Conservation (phyloP, 2,797 vertebrate species). For the Phoxinus dragarum region DNA sequence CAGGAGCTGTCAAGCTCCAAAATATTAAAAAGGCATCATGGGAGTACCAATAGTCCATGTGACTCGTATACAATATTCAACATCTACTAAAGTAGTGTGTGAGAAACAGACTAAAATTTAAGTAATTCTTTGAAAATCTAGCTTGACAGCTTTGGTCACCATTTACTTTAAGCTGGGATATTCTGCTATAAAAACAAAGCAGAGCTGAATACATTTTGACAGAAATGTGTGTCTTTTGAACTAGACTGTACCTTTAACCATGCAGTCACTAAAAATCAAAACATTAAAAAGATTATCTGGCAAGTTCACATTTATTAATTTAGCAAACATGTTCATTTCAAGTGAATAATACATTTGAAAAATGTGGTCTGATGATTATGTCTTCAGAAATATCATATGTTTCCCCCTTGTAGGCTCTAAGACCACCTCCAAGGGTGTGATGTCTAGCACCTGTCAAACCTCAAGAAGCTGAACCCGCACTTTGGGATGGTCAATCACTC, state of each 20-base stretch:
- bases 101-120: not conserved
- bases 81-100: not conserved
- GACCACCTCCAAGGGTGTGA: slow-evolving; percentile 75
- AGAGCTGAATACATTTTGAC: not conserved
- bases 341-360: not conserved
- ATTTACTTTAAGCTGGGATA: not conserved
- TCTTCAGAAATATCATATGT: not conserved
- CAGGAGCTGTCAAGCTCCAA: not conserved
- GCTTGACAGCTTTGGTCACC: not conserved
- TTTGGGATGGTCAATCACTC: not conserved
- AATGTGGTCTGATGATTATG: not conserved
- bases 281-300: not conserved
- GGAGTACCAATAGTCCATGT: not conserved
- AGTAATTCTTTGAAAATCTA: not conserved
- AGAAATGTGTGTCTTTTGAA: not conserved
- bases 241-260: not conserved
- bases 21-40: not conserved
- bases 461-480: not conserved
- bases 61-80: not conserved
- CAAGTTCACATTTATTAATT: not conserved
- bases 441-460: slow-evolving; percentile 12
- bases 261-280: not conserved
- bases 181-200: not conserved
- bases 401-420: slow-evolving; percentile 69
- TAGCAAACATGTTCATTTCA: not conserved